Percentiles rank a stretch among this genome's conserved stretches.
Conservation (phyloP, 2,888 invertebrate species). For the Agapetus fuscipes region DNA sequence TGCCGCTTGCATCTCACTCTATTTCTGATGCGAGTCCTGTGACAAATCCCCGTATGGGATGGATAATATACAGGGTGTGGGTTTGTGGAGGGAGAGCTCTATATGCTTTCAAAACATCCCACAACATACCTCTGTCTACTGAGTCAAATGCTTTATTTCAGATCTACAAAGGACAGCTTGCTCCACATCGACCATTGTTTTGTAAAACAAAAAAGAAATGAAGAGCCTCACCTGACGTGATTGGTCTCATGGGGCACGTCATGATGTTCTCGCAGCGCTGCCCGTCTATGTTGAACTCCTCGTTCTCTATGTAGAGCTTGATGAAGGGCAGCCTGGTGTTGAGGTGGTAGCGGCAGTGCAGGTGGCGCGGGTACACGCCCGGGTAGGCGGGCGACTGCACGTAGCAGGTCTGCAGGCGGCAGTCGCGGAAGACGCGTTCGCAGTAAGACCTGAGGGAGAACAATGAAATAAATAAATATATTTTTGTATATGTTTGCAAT, state of each 20-base stretch:
- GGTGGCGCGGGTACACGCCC: constrained; percentile 81
- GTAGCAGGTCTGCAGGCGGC: constrained; percentile 84
- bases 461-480: constrained; percentile 1
- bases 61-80: too few relatives aligned
- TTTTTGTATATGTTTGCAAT: background rate
- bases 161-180: too few relatives aligned
- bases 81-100: too few relatives aligned
- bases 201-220: too few relatives aligned
- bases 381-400: constrained; percentile 91
- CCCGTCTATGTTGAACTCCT: constrained; percentile 89
- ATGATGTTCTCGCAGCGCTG: constrained; percentile 91
- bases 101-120: too few relatives aligned
- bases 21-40: too few relatives aligned
- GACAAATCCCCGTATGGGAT: too few relatives aligned
- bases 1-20: too few relatives aligned
- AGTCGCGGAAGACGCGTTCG: constrained; percentile 79
- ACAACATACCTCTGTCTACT: too few relatives aligned
- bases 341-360: constrained; percentile 84
- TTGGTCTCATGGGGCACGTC: constrained; percentile 89
- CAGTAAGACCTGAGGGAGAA: constrained; percentile 63
- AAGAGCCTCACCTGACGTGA: constrained; percentile 69
- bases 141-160: too few relatives aligned
- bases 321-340: constrained; percentile 84
- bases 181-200: too few relatives aligned
- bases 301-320: constrained; percentile 84